phyloP scores from a whole-genome alignment of 2,888 invertebrate species.

The Diachrysia chrysitis region DNA sequence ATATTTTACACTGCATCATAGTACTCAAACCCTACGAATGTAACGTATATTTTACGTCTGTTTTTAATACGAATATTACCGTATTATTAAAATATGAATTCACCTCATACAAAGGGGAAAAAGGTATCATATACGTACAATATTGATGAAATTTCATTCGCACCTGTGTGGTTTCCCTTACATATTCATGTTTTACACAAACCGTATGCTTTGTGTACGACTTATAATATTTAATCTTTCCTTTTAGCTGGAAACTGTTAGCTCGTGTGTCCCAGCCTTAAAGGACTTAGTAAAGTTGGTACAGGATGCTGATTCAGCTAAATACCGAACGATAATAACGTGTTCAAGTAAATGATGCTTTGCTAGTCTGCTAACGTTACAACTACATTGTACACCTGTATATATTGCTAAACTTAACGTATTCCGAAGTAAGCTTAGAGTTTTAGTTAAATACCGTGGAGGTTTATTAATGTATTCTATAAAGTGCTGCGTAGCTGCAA shows the following conservation, averaged over 20 bases:
- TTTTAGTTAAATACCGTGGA: conserved; percentile 18
- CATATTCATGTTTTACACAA: conserved; percentile 55
- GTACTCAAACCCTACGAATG: background rate
- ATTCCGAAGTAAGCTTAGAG: conserved; percentile 14
- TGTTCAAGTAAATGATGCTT: conserved; percentile 61
- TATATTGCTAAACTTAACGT: conserved; percentile 32
- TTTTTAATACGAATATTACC: background rate
- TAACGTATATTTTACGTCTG: background rate
- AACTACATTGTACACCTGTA: conserved; percentile 24
- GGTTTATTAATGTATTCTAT: conserved; percentile 22
- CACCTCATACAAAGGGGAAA: conserved; percentile 18
- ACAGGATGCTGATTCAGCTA: conserved; percentile 65
- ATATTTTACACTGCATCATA: background rate
- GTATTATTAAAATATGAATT: conserved; percentile 21
- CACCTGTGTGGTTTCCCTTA: conserved; percentile 57
- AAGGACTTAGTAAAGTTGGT: conserved; percentile 36
- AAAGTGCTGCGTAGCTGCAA: conserved; percentile 15
- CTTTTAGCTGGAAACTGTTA: background rate
- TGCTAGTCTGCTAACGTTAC: conserved; percentile 38
- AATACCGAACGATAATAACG: conserved; percentile 65
- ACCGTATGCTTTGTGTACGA: conserved; percentile 25
- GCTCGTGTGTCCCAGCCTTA: conserved; percentile 32
- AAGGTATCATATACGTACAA: conserved; percentile 50
- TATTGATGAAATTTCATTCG: conserved; percentile 54
- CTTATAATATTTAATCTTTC: conserved; percentile 27